Percentiles rank a stretch among this genome's conserved stretches.
phyloP scores from a whole-genome alignment of 2,113 vertebrate species.

The Oncorhynchus kisutch region DNA sequence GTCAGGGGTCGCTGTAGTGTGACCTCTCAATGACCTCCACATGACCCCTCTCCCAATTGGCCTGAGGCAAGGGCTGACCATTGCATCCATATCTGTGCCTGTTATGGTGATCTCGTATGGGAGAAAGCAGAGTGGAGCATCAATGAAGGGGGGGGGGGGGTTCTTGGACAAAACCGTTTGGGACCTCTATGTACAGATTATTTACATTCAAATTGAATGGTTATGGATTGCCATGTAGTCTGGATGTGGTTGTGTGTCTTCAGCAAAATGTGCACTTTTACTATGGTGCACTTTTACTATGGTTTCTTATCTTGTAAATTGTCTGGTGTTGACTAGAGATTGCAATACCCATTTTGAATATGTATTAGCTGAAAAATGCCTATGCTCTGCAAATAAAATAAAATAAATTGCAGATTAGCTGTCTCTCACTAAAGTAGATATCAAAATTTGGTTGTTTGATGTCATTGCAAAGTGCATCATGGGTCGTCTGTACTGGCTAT shows the following conservation, averaged over 20 bases:
- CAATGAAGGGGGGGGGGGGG: background rate
- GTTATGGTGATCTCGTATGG: background rate
- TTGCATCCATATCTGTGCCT: background rate
- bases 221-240: background rate
- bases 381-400: no score
- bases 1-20: conserved; percentile 27
- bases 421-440: no score
- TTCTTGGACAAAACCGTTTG: no score
- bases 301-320: no score
- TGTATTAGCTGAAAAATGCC: no score
- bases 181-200: background rate
- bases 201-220: background rate
- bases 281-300: no score
- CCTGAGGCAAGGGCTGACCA: conserved; percentile 13
- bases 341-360: no score
- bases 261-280: no score
- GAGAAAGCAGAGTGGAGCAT: background rate
- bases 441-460: no score
- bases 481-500: background rate
- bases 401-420: no score
- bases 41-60: conserved; percentile 31
- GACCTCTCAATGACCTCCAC: conserved; percentile 35
- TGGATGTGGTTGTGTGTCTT: background rate
- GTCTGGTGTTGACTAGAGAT: no score
- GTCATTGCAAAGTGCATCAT: no score